Conservation (phyloP, 2,113 vertebrate species). For the Brachypteracias leptosomus region DNA sequence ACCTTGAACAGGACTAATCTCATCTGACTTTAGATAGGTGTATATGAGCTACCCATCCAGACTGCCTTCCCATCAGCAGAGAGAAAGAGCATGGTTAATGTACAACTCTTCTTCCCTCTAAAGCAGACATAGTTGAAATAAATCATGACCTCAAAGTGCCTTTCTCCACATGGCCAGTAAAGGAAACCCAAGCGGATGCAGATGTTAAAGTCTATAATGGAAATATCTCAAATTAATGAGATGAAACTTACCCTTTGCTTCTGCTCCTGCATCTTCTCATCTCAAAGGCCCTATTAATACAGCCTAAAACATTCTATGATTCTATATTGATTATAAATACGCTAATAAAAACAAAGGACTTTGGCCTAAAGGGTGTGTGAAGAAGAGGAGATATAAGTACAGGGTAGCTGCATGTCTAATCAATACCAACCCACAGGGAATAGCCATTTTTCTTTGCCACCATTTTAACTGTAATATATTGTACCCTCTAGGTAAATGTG, state of each 20-base stretch:
- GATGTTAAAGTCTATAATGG: not conserved
- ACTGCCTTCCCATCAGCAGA: not conserved
- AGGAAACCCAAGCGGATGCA: not conserved
- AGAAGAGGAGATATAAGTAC: not conserved
- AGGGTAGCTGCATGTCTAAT: not conserved
- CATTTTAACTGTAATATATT: conserved; percentile 53
- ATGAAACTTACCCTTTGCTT: not conserved
- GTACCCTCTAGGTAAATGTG: conserved; percentile 45
- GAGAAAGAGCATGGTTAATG: not conserved
- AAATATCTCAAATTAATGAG: not conserved
- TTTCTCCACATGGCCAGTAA: not conserved
- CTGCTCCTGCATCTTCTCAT: not conserved
- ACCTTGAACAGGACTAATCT: not conserved
- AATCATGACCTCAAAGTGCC: not conserved
- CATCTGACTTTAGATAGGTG: not conserved
- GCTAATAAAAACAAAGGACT: conserved; percentile 36
- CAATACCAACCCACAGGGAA: conserved; percentile 52
- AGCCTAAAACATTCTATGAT: no score
- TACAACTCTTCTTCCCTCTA: not conserved
- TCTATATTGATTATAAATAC: conserved; percentile 44
- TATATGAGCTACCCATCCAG: not conserved
- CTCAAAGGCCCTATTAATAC: conserved; percentile 43
- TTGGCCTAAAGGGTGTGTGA: not conserved
- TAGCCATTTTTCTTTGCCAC: conserved; percentile 45
- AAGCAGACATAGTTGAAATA: not conserved